Evolutionary conservation across 2,888 invertebrate genomes (phyloP).

Genomic region (Ecliptopera silaceata): DNA sequence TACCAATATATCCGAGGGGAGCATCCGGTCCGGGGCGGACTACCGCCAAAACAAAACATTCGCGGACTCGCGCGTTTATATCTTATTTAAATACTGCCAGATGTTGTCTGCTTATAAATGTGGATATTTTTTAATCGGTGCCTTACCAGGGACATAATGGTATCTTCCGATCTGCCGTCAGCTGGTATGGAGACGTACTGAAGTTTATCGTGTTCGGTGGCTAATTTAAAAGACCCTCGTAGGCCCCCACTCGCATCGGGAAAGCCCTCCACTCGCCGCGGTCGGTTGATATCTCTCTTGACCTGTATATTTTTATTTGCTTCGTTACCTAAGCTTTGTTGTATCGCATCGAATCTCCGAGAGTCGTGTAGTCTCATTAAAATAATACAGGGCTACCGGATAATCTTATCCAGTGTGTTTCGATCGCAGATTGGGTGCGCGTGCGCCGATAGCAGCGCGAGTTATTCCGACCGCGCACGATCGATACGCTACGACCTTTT

Average conservation of each 20-base stretch:
- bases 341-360: constrained; percentile 78
- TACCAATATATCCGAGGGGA: constrained; percentile 82
- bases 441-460: constrained; percentile 78
- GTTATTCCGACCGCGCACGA: constrained; percentile 78
- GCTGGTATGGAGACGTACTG: constrained; percentile 77
- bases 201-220: constrained; percentile 73
- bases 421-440: constrained; percentile 82
- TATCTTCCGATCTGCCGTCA: constrained; percentile 81
- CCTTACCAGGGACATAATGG: constrained; percentile 80
- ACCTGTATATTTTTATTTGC: constrained; percentile 75
- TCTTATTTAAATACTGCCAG: constrained; percentile 82
- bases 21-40: constrained; percentile 58
- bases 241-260: constrained; percentile 55
- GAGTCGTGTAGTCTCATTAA: constrained; percentile 83
- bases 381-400: constrained; percentile 83
- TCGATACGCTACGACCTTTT: constrained; percentile 75
- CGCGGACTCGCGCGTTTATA: constrained; percentile 76
- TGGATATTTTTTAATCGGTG: constrained; percentile 80
- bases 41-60: constrained; percentile 72
- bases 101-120: constrained; percentile 79
- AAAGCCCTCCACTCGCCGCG: constrained; percentile 59
- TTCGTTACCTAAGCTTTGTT: constrained; percentile 79
- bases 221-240: constrained; percentile 75
- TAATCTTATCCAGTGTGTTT: constrained; percentile 82
- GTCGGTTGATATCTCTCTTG: constrained; percentile 77